Evolutionary conservation across 1,140 invertebrate genomes (phyloP), one percentile per base, ranked within the genome.

Genomic region (Saccostrea echinata): DNA sequence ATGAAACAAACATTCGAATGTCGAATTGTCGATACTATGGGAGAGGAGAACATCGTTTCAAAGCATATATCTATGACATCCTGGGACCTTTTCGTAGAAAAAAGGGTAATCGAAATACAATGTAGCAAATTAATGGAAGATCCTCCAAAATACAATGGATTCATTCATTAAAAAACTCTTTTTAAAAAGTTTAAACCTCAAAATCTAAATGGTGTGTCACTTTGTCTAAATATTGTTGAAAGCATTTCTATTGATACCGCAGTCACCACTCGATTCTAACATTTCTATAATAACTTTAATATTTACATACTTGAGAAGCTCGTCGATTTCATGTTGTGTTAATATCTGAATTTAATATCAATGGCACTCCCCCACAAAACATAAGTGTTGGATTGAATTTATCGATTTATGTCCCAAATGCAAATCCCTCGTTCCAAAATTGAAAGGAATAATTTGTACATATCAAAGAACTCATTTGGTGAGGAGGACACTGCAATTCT

Each of bases 141-240:
- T 43, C 35, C 35, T 43, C 6, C 6, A 6, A 43, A 43, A 43
- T 43, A 43, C 35, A 43, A 43, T 43, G 35, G 35, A 43, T 43
- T 57, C 55, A 57, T 57, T 57, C 16, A 13, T 3, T 71, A 12
- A 27, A 71, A 30, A 12, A 71, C 9, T 13, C 18, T 18, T 61
- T 71, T 71, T 71, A 30, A 71, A 71, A 71, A 24, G n/a, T 71
- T 71, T 16, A 57, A 71, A 71, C 24, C 68, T 27, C 8, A 33
- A 71, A 13, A 71, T 33, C 13, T 33, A 71, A 27, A 30, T 30
- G 9, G 30, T 30, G 30, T 27, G 35, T 43, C 35, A 43, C 6
- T 43, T 43, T 43, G 9, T 71, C 27, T 30, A 71, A 71, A 71
- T 13, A 33, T 33, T 33, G n/a, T 27, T 71, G 68, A 71, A 71